phyloP scores from a whole-genome alignment of 2,113 vertebrate genomes.

The Prietella phreatophila region DNA sequence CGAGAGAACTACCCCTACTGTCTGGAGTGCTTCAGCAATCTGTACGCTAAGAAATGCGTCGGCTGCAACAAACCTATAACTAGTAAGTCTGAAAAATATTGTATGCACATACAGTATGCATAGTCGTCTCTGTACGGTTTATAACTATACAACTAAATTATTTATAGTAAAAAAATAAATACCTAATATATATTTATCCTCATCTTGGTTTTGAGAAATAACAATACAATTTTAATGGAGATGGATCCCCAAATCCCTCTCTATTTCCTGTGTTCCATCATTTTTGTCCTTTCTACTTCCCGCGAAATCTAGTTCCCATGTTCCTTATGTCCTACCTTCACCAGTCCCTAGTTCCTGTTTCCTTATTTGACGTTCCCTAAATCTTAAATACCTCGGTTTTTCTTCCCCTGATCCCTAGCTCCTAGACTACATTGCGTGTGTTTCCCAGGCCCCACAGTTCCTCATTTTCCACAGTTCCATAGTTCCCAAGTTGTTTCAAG shows the following conservation, averaged over 20 bases:
- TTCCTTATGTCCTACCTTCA: neutral
- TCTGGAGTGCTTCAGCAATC: constrained; percentile 90
- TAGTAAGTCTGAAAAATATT: constrained; percentile 73
- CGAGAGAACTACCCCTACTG: constrained; percentile 92
- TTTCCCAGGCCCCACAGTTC: neutral
- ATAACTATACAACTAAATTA: neutral
- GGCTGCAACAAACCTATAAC: constrained; percentile 93
- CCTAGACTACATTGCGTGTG: neutral
- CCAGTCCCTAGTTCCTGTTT: neutral
- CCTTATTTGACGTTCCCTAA: neutral
- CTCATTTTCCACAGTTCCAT: neutral
- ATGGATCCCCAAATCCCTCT: neutral
- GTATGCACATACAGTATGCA: neutral
- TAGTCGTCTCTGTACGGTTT: neutral
- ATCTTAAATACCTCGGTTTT: neutral
- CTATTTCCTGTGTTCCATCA: neutral
- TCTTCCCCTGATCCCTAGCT: neutral
- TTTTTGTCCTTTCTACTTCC: neutral
- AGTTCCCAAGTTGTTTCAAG: neutral
- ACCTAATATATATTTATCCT: neutral
- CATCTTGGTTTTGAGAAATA: neutral
- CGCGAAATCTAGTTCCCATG: neutral
- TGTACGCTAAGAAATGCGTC: constrained; percentile 95
- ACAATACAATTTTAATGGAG: neutral
- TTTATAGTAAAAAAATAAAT: neutral